These are phyloP conservation scores for Epizoanthus fatuus DNA, from an alignment of 92 coral and sea anemone species.

Conservation along the genomic window DNA sequence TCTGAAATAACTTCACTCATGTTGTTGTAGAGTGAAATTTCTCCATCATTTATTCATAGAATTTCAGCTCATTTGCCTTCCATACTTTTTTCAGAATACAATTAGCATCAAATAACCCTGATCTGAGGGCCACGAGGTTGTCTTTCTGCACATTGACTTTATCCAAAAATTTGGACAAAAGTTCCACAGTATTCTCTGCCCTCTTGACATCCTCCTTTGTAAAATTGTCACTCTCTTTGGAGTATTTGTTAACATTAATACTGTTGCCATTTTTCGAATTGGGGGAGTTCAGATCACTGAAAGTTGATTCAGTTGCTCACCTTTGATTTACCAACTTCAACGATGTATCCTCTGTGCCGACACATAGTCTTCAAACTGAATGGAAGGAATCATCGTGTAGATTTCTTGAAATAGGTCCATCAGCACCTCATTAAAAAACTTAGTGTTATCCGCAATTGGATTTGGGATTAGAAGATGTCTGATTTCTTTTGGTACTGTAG, in stretches of 20 bases:
- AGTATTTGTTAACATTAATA: not conserved
- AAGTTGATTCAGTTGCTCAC: not conserved
- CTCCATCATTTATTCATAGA: constrained; percentile 15
- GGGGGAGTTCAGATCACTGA: constrained; percentile 7
- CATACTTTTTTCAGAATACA: constrained; percentile 1
- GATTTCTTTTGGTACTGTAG: no score
- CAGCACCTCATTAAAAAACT: no score
- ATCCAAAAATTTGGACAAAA: constrained; percentile 1
- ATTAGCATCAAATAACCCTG: constrained; percentile 11
- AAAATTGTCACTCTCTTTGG: constrained; percentile 4
- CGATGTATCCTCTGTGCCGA: no score
- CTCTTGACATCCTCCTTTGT: constrained; percentile 7
- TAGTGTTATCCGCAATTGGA: no score
- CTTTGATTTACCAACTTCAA: no score
- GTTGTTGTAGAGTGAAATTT: constrained; percentile 19
- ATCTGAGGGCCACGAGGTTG: constrained; percentile 23
- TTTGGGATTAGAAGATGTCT: no score
- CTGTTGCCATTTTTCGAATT: constrained; percentile 11
- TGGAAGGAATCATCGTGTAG: no score
- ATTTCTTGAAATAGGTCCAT: no score
- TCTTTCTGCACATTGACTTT: constrained; percentile 11
- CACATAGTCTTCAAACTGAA: no score
- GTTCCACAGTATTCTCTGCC: constrained; percentile 15
- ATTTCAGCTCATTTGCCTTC: constrained; percentile 26
- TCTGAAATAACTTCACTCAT: constrained; percentile 24